Evolutionary conservation across 1,140 invertebrate species (phyloP).

Genomic region (Thaumatotibia leucotreta): DNA sequence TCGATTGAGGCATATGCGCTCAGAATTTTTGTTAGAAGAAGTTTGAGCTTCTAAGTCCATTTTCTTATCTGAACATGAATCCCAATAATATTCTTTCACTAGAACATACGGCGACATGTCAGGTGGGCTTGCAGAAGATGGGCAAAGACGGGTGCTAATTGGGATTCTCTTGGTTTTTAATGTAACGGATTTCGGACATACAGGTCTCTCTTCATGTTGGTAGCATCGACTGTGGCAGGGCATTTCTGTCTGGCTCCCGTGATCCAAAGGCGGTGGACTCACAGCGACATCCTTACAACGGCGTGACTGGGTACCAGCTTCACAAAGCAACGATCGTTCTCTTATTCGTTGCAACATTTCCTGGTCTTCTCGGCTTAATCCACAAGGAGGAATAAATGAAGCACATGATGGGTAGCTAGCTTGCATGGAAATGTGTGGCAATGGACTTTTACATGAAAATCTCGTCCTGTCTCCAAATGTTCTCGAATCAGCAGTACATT

Average conservation of each 20-base stretch:
- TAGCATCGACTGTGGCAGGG: neutral
- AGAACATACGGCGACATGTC: neutral
- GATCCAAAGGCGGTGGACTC: neutral
- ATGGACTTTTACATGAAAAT: neutral
- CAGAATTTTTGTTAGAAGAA: neutral
- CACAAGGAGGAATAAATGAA: neutral
- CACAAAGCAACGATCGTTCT: neutral
- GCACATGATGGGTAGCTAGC: neutral
- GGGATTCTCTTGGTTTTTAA: neutral
- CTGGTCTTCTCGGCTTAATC: neutral
- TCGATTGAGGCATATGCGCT: neutral
- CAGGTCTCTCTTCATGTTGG: neutral
- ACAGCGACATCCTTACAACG: neutral
- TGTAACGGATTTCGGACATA: neutral
- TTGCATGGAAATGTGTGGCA: neutral
- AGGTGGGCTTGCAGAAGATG: neutral
- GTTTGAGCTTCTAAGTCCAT: neutral
- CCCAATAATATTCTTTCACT: neutral
- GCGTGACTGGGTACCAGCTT: neutral
- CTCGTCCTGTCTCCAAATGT: neutral
- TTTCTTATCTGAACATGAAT: neutral
- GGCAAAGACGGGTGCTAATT: neutral
- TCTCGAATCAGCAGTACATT: constrained; percentile 16
- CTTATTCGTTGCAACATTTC: neutral
- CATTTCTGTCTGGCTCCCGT: neutral